These are phyloP conservation scores for Bos javanicus DNA, from an alignment of 2,113 vertebrate species.

Conservation along the genomic window DNA sequence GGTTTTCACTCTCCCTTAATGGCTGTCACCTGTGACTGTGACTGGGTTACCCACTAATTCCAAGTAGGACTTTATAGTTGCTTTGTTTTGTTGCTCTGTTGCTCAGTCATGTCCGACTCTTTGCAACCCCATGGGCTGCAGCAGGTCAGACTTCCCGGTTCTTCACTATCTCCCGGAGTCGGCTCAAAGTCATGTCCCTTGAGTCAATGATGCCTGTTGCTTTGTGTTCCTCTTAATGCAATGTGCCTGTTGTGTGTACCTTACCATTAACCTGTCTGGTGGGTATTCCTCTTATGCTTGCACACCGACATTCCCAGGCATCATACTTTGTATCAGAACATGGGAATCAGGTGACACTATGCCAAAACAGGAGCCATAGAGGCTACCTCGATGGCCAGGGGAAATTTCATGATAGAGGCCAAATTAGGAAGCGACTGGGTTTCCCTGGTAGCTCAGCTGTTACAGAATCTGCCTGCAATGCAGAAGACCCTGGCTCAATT, in stretches of 20 bases:
- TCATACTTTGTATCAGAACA: not conserved
- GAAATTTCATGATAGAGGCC: not conserved
- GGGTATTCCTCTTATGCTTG: not conserved
- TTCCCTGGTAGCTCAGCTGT: not conserved
- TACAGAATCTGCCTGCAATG: not conserved
- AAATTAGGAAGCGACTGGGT: not conserved
- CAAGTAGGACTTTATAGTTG: not conserved
- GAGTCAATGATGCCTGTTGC: not conserved
- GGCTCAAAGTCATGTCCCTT: not conserved
- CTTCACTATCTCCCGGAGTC: not conserved
- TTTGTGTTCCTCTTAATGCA: not conserved
- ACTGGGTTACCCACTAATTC: not conserved
- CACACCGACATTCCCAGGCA: not conserved
- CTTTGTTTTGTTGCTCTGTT: not conserved
- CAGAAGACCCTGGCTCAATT: not conserved
- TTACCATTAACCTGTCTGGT: not conserved
- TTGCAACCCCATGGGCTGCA: not conserved
- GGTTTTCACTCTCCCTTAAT: not conserved
- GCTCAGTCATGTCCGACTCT: not conserved
- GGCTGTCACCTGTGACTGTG: not conserved
- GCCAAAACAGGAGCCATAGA: not conserved
- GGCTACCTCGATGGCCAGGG: not conserved
- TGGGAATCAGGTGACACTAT: accelerated
- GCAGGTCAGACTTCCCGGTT: not conserved
- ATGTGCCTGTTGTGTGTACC: accelerated